Base-by-base conservation (phyloP, 2,888 invertebrate genomes). In the Harmothoe impar region DNA sequence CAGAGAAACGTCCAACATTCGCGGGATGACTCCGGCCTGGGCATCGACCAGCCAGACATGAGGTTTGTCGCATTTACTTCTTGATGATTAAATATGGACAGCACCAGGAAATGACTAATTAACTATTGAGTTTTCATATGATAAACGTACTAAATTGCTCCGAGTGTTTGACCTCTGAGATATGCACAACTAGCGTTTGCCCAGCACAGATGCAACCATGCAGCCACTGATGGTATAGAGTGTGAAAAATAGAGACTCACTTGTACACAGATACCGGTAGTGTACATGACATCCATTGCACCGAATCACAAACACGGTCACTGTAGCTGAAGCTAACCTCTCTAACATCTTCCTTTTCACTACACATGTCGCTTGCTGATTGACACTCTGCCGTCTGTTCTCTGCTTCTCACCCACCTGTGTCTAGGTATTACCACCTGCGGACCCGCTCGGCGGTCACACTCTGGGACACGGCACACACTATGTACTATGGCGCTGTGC, bases 11-110 rank as follows among this genome's bases (percentile, higher is more conserved):
- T 51, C 0, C 72, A 90, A 29, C 90, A 90, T 43, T 43, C 72
- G 10, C 54, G 85, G n/a, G 90, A 90, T 35, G 90, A 90, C 72
- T 90, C 90, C 35, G 90, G 90, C n/a, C 43, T 90, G 10, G 85
- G 90, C 43, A 51, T 68, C 25, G 90, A 90, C 85, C 90, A 90
- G n/a, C 89, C 72, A 25, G 89, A 89, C 78, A 77, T 89, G 72
- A 89, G 56, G 86, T 86, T n/a, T 31, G 86, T 86, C n/a, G 0
- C 3, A 20, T 20, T 62, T 62, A 7, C 62, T n/a, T n/a, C 25
- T 20, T 12, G 5, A 20, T n/a, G 25, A 12, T 62, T 62, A 62
- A 10, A 43, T 43, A 43, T 43, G 10, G 3, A 43, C 43, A 43
- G 43, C 3, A 43, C 10, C 43, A 43, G 43, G 43, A 43, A 43